A percentile compares a stretch with the other conserved stretches of the same genome.
Conservation (phyloP, 2,888 invertebrate genomes). For the Drosophila sordidula region DNA sequence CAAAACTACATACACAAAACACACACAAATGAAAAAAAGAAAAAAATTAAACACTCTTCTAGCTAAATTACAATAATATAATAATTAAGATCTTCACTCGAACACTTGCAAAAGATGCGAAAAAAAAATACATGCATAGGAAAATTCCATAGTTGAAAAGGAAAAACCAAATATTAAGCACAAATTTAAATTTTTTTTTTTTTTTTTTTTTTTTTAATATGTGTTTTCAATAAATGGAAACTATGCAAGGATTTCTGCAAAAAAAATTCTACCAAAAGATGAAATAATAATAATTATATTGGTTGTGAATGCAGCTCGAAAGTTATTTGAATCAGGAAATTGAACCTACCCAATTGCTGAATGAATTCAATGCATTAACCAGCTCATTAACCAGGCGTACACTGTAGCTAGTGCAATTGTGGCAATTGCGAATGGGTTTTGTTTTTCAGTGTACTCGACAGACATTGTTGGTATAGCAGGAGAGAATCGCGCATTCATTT, state of each 20-base stretch:
- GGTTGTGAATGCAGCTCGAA: slow-evolving; percentile 78
- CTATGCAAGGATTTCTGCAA: not conserved
- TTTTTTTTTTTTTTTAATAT: slow-evolving; percentile 19
- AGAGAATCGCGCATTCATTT: slow-evolving; percentile 33
- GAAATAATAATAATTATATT: slow-evolving; percentile 70
- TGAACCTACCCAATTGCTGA: slow-evolving; percentile 64
- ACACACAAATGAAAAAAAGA: slow-evolving; percentile 25
- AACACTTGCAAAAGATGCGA: slow-evolving; percentile 33
- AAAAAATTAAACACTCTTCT: slow-evolving; percentile 54
- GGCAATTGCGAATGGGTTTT: slow-evolving; percentile 3
- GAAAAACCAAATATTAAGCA: slow-evolving; percentile 43
- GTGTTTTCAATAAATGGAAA: slow-evolving; percentile 11
- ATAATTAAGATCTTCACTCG: slow-evolving; percentile 71
- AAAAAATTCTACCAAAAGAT: slow-evolving; percentile 14
- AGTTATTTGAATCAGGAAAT: slow-evolving; percentile 67
- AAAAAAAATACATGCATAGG: slow-evolving; percentile 44
- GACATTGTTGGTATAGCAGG: not conserved
- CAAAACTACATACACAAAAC: slow-evolving; percentile 30
- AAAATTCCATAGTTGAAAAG: slow-evolving; percentile 54
- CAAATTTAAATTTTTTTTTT: slow-evolving; percentile 43
- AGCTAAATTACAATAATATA: slow-evolving; percentile 77
- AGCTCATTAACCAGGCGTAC: slow-evolving; percentile 27
- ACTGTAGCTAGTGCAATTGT: slow-evolving; percentile 31
- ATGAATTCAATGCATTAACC: slow-evolving; percentile 53
- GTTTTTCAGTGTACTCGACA: slow-evolving; percentile 65